Conservation (phyloP, 2,888 invertebrate species). For the Drosophila yooni region DNA sequence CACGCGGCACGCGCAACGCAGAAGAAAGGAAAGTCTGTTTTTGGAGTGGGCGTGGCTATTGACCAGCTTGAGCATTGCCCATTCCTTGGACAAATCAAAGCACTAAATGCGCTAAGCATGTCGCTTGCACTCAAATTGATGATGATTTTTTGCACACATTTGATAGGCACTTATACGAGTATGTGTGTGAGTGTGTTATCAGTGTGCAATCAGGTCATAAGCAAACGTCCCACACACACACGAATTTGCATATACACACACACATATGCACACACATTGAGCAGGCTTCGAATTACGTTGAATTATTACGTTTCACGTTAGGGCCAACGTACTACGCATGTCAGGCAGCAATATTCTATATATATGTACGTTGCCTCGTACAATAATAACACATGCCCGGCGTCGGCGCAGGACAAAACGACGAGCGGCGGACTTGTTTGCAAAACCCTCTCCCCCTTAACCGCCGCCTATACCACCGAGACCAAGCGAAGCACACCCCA, state of each 20-base stretch:
- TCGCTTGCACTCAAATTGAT: constrained; percentile 39
- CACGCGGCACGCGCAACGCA: constrained; percentile 38
- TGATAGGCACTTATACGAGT: neutral
- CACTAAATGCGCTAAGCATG: constrained; percentile 10
- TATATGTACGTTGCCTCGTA: constrained; percentile 13
- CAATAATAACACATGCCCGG: constrained; percentile 38
- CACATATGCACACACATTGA: neutral
- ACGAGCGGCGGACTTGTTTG: constrained; percentile 8
- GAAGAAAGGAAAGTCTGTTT: neutral
- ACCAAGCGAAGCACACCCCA: neutral
- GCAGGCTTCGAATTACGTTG: constrained; percentile 15
- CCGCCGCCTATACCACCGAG: neutral
- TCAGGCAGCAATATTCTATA: constrained; percentile 19
- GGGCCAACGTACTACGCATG: constrained; percentile 43
- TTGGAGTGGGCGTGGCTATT: constrained; percentile 1
- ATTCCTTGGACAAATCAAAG: constrained; percentile 21
- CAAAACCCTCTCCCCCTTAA: neutral
- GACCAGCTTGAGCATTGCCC: neutral
- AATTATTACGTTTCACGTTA: constrained; percentile 39
- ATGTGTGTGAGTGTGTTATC: constrained; percentile 18
- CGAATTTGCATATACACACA: neutral
- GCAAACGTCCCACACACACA: constrained; percentile 11
- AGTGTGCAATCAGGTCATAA: constrained; percentile 22
- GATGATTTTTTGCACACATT: constrained; percentile 21
- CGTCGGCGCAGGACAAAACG: constrained; percentile 55